phyloP scores from a whole-genome alignment of 1,140 invertebrate genomes.

The Drosophila ercepeae region DNA sequence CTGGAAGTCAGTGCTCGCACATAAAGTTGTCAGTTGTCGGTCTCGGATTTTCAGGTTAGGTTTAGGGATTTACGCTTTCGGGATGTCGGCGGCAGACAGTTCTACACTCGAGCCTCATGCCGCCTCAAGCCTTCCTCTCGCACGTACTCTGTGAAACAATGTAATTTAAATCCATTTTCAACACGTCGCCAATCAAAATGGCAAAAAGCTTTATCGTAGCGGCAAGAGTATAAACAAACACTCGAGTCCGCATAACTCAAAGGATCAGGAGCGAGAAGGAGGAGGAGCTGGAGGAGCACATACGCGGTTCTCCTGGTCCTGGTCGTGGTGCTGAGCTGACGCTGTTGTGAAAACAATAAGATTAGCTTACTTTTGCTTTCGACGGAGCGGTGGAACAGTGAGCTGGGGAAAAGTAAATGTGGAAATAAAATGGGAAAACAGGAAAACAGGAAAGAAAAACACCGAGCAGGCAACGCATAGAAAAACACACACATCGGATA shows the following conservation, averaged over 20 bases:
- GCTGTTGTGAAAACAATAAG: slow-evolving; percentile 79
- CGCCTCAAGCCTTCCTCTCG: slow-evolving; percentile 30
- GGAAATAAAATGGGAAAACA: slow-evolving; percentile 61
- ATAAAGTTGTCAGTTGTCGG: slow-evolving; percentile 57
- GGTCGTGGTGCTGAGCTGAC: no score
- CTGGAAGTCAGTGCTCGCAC: slow-evolving; percentile 60
- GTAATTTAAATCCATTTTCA: slow-evolving; percentile 82
- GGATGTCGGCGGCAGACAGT: slow-evolving; percentile 17
- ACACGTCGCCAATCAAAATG: slow-evolving; percentile 81
- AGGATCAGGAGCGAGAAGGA: slow-evolving; percentile 56
- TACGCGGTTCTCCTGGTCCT: slow-evolving; percentile 34
- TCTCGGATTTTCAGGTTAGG: slow-evolving; percentile 4
- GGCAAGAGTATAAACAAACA: slow-evolving; percentile 62
- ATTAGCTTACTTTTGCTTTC: slow-evolving; percentile 75
- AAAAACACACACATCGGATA: slow-evolving; percentile 71
- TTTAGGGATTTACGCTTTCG: slow-evolving; percentile 11
- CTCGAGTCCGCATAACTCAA: slow-evolving; percentile 69
- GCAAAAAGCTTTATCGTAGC: slow-evolving; percentile 66
- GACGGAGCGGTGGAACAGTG: slow-evolving; percentile 21
- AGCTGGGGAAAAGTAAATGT: slow-evolving; percentile 53
- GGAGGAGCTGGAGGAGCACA: background rate
- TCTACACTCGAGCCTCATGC: background rate
- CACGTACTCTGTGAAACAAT: slow-evolving; percentile 61
- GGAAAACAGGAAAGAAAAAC: slow-evolving; percentile 67
- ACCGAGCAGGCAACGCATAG: slow-evolving; percentile 56